phyloP scores from a whole-genome alignment of 2,797 vertebrate genomes.

The Takifugu ocellatus region DNA sequence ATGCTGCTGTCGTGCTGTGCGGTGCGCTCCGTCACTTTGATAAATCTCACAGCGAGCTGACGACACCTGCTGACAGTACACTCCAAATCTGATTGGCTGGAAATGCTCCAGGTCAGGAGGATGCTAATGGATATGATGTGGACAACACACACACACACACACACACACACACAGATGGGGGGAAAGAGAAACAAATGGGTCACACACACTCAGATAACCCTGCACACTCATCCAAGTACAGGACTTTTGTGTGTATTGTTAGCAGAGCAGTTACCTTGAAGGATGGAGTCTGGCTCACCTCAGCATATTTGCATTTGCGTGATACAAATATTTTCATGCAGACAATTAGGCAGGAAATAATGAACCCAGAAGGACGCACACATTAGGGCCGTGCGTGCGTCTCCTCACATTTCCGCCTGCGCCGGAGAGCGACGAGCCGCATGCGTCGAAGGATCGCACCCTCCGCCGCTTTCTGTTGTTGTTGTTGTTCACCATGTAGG shows the following conservation, averaged over 20 bases:
- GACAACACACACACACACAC: conserved; percentile 39
- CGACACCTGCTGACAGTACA: conserved; percentile 76
- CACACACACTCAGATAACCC: conserved; percentile 20
- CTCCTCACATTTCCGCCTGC: conserved; percentile 3
- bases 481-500: too few species aligned
- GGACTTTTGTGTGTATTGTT: conserved; percentile 52
- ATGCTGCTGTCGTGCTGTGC: conserved; percentile 69
- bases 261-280: conserved; percentile 48
- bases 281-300: conserved; percentile 39
- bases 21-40: conserved; percentile 72
- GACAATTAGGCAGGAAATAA: conserved; percentile 29
- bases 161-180: conserved; percentile 21
- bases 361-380: conserved; percentile 8
- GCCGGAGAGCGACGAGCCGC: too few species aligned
- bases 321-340: conserved; percentile 17
- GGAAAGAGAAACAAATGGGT: conserved; percentile 25
- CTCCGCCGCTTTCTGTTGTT: too few species aligned
- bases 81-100: conserved; percentile 70
- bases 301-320: conserved; percentile 36
- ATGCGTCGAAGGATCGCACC: too few species aligned
- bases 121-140: conserved; percentile 70
- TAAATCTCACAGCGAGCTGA: conserved; percentile 75
- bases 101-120: conserved; percentile 65
- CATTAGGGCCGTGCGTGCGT: not conserved
- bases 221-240: conserved; percentile 17